Evolutionary conservation across 2,888 invertebrate species (phyloP), one percentile per base, ranked within the genome.

Genomic region (Barypeithes pellucidus): DNA sequence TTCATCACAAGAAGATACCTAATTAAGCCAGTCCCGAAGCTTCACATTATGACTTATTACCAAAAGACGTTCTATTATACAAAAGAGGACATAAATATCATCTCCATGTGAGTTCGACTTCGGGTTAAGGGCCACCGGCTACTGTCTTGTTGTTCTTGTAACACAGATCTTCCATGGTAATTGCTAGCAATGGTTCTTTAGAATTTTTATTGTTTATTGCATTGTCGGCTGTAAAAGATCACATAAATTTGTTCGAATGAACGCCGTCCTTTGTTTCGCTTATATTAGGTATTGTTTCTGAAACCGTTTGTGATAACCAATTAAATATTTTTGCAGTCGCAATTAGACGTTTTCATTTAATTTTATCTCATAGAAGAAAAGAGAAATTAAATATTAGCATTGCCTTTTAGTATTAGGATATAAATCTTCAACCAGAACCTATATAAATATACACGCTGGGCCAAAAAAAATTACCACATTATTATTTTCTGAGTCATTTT

Each of bases 141-240:
- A 63, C 72, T 66, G 65, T 52, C 52, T 52, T 52, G 29, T 50
- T 22, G 66, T 61, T 67, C 57, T 57, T 75, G 36, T 65, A 63
- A 65, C 52, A 75, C 54, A 60, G 66, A 66, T 67, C 72, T 59
- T 45, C 75, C 70, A 72, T 68, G 73, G 67, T 73, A 76, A 76
- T 73, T 76, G 76, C 60, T 76, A 76, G 73, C 73, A 73, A 76
- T 73, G 70, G 73, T 73, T 73, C 69, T 76, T 70, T 68, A 73
- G 70, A 59, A 71, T 66, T 67, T n/a, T 66, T 73, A 76, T 76
- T 73, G 69, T 76, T 76, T 73, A 72, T 67, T 66, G 60, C 62
- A 73, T 68, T 73, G 73, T 60, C 67, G 67, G 63, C 59, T 67
- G 65, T 57, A 63, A 39, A 57, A 65, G 57, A 36, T 14, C 63